A percentile compares a stretch with the other conserved stretches of the same genome.
These are phyloP conservation scores for Melanostoma mellinum DNA, from an alignment of 2,888 invertebrate species.

Conservation along the genomic window DNA sequence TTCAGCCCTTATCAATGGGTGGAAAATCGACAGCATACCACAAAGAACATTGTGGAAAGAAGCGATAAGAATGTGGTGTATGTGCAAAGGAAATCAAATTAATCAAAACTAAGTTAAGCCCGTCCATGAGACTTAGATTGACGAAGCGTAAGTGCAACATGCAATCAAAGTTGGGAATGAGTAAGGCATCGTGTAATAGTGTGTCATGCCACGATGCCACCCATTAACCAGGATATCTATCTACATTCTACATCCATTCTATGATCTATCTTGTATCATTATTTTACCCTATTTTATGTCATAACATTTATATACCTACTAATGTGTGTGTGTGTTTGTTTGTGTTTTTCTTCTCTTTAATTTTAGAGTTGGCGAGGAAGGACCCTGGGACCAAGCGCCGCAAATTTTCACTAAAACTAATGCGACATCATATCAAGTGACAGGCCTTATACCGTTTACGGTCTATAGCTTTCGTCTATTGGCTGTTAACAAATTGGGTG, in stretches of 20 bases:
- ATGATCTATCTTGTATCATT: constrained; percentile 54
- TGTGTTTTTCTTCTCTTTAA: constrained; percentile 46
- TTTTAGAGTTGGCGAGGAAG: constrained; percentile 87
- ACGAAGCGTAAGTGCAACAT: constrained; percentile 67
- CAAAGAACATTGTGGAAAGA: background rate
- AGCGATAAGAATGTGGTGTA: constrained; percentile 13
- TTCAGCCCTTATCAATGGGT: constrained; percentile 4
- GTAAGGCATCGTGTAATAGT: constrained; percentile 50
- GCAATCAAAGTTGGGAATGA: constrained; percentile 42
- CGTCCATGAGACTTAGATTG: constrained; percentile 52
- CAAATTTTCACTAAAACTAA: constrained; percentile 86
- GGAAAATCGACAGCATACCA: constrained; percentile 7
- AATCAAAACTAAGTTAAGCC: constrained; percentile 72
- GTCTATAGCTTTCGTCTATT: constrained; percentile 89
- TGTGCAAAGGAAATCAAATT: constrained; percentile 59
- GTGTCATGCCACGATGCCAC: constrained; percentile 50
- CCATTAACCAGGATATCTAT: background rate
- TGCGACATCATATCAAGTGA: constrained; percentile 86
- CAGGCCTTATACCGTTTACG: constrained; percentile 87
- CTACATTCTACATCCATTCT: constrained; percentile 1
- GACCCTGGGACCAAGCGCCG: constrained; percentile 86
- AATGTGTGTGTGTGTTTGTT: constrained; percentile 39
- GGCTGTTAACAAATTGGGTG: constrained; percentile 88
- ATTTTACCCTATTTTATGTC: constrained; percentile 56
- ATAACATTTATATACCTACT: constrained; percentile 1